A percentile compares a stretch with the other conserved stretches of the same genome.
Conservation (phyloP, 2,888 invertebrate genomes). For the Dendrolimus houi region DNA sequence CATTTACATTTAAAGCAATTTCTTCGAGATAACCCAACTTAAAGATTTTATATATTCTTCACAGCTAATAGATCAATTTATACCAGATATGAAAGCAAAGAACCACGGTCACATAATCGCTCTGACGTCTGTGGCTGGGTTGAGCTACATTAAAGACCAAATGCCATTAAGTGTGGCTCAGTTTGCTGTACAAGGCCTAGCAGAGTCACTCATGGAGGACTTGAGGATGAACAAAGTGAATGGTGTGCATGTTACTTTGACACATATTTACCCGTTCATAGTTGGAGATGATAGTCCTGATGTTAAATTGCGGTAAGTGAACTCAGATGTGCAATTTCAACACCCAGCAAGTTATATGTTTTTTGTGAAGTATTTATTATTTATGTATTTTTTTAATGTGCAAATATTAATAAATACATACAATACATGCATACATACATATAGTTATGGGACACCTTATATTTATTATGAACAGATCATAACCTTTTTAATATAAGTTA, state of each 20-base stretch:
- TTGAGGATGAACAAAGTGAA: constrained; percentile 72
- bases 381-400: too few species aligned
- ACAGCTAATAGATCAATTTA: constrained; percentile 77
- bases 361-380: too few species aligned
- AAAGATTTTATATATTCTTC: constrained; percentile 16
- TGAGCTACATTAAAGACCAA: constrained; percentile 75
- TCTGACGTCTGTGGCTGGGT: constrained; percentile 78
- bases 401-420: too few species aligned
- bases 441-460: too few species aligned
- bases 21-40: background rate
- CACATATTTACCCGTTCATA: constrained; percentile 79
- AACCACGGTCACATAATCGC: constrained; percentile 78
- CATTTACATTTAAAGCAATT: too few species aligned
- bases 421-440: too few species aligned
- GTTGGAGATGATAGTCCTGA: constrained; percentile 72
- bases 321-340: too few species aligned
- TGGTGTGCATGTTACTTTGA: constrained; percentile 76
- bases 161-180: constrained; percentile 79
- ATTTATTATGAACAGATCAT: too few species aligned
- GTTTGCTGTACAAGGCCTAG: constrained; percentile 80
- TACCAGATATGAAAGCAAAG: constrained; percentile 76
- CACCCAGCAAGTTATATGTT: too few species aligned
- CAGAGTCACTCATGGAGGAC: constrained; percentile 78
- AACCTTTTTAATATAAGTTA: too few species aligned
- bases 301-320: constrained; percentile 69